These are phyloP conservation scores for Oxyscelio sp. DNA, from an alignment of 2,888 invertebrate genomes.

Conservation along the genomic window DNA sequence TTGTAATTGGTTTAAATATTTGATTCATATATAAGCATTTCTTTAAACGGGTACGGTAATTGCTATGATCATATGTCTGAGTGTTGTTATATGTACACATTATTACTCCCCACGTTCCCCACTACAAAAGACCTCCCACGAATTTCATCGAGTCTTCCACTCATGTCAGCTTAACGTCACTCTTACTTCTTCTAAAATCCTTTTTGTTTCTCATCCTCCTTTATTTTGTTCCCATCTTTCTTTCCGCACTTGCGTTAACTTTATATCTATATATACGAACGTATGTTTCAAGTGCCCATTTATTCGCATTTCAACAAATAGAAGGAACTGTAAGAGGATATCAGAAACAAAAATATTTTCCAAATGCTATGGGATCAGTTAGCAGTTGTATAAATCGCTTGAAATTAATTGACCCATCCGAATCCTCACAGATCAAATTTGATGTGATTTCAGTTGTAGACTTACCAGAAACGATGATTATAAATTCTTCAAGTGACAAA, in stretches of 20 bases:
- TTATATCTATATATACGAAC: slow-evolving; percentile 24
- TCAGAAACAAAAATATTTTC: slow-evolving; percentile 46
- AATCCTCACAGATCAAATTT: background rate
- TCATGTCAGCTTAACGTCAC: slow-evolving; percentile 79
- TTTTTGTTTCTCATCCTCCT: slow-evolving; percentile 70
- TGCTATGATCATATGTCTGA: slow-evolving; percentile 35
- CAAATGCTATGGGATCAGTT: too few relatives aligned
- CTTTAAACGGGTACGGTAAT: too few relatives aligned
- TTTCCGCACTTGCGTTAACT: slow-evolving; percentile 28
- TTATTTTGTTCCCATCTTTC: slow-evolving; percentile 42
- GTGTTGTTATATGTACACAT: slow-evolving; percentile 52
- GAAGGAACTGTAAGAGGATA: slow-evolving; percentile 44
- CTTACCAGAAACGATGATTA: slow-evolving; percentile 42
- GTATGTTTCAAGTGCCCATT: slow-evolving; percentile 40
- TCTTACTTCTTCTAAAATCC: slow-evolving; percentile 68
- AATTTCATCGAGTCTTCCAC: slow-evolving; percentile 71
- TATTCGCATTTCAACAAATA: slow-evolving; percentile 38
- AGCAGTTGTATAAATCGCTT: slow-evolving; percentile 4
- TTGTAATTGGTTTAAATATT: too few relatives aligned
- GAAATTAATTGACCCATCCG: slow-evolving; percentile 36
- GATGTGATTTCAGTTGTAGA: background rate
- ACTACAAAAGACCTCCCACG: slow-evolving; percentile 75
- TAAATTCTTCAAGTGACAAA: background rate
- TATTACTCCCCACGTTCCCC: slow-evolving; percentile 36
- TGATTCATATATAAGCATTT: too few relatives aligned